Conservation (phyloP, 2,888 invertebrate genomes). For the Clostera curtula region DNA sequence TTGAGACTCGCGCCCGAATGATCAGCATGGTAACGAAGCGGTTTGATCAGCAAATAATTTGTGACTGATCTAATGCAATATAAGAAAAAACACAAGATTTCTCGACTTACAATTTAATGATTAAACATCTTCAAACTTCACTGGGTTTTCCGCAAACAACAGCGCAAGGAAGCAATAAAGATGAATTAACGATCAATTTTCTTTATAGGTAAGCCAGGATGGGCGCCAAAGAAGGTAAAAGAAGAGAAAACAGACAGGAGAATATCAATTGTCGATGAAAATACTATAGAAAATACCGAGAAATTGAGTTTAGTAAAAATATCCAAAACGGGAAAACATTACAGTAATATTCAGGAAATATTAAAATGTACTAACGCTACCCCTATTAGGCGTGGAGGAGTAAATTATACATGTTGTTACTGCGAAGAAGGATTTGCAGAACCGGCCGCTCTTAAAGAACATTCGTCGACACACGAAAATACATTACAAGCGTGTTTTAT, state of each 20-base stretch:
- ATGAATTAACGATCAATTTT: too few relatives aligned
- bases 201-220: conserved; percentile 1
- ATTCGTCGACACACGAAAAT: conserved; percentile 35
- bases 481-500: conserved; percentile 33
- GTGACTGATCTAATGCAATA: too few relatives aligned
- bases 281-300: too few relatives aligned
- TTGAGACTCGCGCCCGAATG: too few relatives aligned
- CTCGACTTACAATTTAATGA: too few relatives aligned
- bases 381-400: conserved; percentile 42
- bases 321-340: background rate
- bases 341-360: background rate
- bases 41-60: too few relatives aligned
- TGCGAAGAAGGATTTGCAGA: conserved; percentile 37
- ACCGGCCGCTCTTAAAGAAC: conserved; percentile 39
- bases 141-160: too few relatives aligned
- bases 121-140: too few relatives aligned
- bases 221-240: background rate
- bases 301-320: too few relatives aligned
- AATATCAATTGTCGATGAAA: background rate
- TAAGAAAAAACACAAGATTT: too few relatives aligned
- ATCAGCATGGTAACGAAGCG: too few relatives aligned
- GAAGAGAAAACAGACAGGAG: background rate
- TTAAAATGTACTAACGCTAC: conserved; percentile 41
- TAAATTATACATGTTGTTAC: conserved; percentile 45
- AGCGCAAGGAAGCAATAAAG: too few relatives aligned